Conservation (phyloP, 37 sponge, comb jelly and placozoan species). For the Spongia lamella region DNA sequence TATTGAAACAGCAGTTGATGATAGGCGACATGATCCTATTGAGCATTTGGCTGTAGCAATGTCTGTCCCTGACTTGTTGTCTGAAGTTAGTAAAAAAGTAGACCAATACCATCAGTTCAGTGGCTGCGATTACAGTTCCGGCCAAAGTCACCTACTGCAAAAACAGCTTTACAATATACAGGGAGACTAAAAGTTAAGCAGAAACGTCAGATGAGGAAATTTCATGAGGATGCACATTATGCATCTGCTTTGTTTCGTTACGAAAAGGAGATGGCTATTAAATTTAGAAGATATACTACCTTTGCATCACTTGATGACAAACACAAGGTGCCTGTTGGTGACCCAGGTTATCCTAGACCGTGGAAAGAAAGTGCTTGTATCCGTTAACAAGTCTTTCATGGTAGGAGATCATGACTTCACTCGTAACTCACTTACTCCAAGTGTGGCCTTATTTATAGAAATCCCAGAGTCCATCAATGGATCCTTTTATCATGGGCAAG, state of each 20-base stretch:
- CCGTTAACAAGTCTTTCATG: too few relatives aligned
- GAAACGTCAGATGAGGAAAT: conserved; percentile 18
- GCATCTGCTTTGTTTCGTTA: conserved; percentile 49
- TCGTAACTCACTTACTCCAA: conserved; percentile 25
- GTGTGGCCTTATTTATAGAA: neutral
- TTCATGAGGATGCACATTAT: conserved; percentile 33
- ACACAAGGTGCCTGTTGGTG: too few relatives aligned
- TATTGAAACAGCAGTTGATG: conserved; percentile 34
- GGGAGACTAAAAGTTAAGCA: conserved; percentile 21
- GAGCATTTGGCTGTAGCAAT: neutral
- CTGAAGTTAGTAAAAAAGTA: conserved; percentile 2
- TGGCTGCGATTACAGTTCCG: conserved; percentile 34
- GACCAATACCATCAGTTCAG: conserved; percentile 21
- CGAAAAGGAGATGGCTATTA: conserved; percentile 23
- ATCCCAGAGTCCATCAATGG: conserved; percentile 15
- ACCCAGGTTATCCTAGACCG: too few relatives aligned
- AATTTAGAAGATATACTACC: conserved; percentile 6
- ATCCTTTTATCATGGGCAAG: conserved; percentile 33
- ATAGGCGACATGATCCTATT: conserved; percentile 17
- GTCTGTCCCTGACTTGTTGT: neutral
- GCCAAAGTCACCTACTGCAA: conserved; percentile 8
- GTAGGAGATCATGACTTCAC: neutral
- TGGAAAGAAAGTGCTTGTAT: too few relatives aligned
- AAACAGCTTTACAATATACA: conserved; percentile 13
- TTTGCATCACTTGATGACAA: neutral